A percentile compares a stretch with the other conserved stretches of the same genome.
Conservation (phyloP, 1,140 invertebrate genomes). For the Sycobia sp. region DNA sequence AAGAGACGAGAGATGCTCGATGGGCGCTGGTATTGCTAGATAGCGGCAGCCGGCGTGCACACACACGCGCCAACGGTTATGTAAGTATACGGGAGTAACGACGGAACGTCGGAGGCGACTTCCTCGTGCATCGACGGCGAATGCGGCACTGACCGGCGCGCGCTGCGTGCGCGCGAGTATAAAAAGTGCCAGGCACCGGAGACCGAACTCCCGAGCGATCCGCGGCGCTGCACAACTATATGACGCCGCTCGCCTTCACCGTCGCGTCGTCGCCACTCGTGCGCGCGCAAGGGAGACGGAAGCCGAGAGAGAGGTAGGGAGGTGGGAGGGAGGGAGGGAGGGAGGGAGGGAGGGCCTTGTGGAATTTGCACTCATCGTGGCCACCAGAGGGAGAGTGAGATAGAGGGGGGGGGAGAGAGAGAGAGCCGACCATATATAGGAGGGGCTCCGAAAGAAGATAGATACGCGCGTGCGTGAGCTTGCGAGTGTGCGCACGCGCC, state of each 20-base stretch:
- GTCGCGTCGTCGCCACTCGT: neutral
- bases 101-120: too few relatives aligned
- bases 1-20: too few relatives aligned
- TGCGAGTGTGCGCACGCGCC: too few relatives aligned
- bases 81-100: too few relatives aligned
- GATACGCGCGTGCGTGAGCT: too few relatives aligned
- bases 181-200: too few relatives aligned
- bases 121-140: neutral
- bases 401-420: neutral
- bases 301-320: neutral
- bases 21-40: too few relatives aligned
- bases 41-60: neutral
- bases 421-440: too few relatives aligned
- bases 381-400: neutral
- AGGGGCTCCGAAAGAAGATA: too few relatives aligned
- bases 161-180: neutral
- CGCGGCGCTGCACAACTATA: too few relatives aligned
- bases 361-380: constrained; percentile 1
- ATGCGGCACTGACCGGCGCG: constrained; percentile 8
- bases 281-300: neutral
- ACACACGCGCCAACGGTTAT: too few relatives aligned
- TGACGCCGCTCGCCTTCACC: neutral
- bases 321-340: neutral
- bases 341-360: neutral
- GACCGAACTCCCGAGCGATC: too few relatives aligned